phyloP scores from a whole-genome alignment of 2,888 invertebrate genomes.

The Xestia c-nigrum region DNA sequence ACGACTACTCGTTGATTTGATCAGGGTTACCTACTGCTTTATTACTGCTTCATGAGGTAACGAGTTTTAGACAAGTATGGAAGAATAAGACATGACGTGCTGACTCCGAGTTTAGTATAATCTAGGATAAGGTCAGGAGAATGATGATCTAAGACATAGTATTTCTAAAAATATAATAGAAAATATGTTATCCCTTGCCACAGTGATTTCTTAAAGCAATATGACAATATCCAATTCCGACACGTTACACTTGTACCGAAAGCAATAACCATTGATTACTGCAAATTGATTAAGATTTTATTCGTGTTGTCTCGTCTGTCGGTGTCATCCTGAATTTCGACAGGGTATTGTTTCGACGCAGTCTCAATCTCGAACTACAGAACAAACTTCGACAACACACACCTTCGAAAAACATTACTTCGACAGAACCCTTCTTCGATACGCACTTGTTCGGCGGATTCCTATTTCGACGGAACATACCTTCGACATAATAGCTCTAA shows the following conservation, averaged over 20 bases:
- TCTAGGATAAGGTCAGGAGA: neutral
- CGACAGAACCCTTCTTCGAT: too few species aligned
- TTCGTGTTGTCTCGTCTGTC: neutral
- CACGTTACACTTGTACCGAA: neutral
- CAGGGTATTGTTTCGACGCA: too few species aligned
- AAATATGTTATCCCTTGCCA: neutral
- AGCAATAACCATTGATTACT: neutral
- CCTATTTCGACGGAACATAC: too few species aligned
- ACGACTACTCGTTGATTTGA: slow-evolving; percentile 45
- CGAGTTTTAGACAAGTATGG: neutral
- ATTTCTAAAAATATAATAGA: neutral
- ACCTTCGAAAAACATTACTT: too few species aligned
- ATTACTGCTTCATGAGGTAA: neutral
- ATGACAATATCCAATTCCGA: neutral
- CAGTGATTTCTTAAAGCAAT: neutral
- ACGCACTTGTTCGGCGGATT: too few species aligned
- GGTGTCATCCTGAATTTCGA: too few species aligned
- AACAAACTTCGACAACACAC: too few species aligned
- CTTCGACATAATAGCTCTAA: too few species aligned
- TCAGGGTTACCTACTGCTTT: slow-evolving; percentile 55
- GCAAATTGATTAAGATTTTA: neutral
- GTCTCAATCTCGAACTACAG: too few species aligned
- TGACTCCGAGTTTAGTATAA: too few species aligned
- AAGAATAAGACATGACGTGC: neutral
- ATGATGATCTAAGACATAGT: neutral